Percentiles rank a stretch among this genome's conserved stretches.
phyloP scores from a whole-genome alignment of 1,140 invertebrate species.

The Leguminivora glycinivorella region DNA sequence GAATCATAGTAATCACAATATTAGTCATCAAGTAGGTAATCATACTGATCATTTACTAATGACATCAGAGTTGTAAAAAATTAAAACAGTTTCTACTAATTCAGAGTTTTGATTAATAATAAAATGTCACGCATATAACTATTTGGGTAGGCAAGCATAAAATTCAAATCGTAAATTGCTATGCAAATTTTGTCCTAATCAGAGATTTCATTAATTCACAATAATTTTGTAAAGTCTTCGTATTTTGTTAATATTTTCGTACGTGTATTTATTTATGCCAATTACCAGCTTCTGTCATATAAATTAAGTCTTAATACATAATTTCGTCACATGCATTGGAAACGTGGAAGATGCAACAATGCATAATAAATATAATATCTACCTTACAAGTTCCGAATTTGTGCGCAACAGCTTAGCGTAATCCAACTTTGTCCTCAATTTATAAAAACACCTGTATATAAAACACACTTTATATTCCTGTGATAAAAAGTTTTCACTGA shows the following conservation, averaged over 20 bases:
- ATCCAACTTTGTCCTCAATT: slow-evolving; percentile 2
- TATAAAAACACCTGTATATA: not conserved
- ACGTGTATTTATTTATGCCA: not conserved
- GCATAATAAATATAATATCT: slow-evolving; percentile 18
- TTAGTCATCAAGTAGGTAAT: not conserved
- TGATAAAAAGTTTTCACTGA: slow-evolving; percentile 17
- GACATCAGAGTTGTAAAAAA: not conserved
- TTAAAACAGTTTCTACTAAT: not conserved
- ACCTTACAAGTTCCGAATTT: slow-evolving; percentile 15
- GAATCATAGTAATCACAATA: slow-evolving; percentile 23
- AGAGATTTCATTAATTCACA: not conserved
- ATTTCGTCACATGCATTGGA: not conserved
- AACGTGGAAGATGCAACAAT: slow-evolving; percentile 22
- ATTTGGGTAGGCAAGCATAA: not conserved
- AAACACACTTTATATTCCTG: not conserved
- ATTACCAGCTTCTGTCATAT: not conserved
- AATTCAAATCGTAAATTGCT: not conserved
- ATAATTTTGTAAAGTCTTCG: not conserved
- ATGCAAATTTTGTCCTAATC: not conserved
- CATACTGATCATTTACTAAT: not conserved
- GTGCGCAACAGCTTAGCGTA: not conserved
- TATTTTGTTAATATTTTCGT: not conserved
- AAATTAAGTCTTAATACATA: not conserved
- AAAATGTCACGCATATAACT: not conserved
- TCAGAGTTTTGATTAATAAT: not conserved